Base-by-base conservation (phyloP, 2,797 vertebrate genomes). In the Lagodon rhomboides region DNA sequence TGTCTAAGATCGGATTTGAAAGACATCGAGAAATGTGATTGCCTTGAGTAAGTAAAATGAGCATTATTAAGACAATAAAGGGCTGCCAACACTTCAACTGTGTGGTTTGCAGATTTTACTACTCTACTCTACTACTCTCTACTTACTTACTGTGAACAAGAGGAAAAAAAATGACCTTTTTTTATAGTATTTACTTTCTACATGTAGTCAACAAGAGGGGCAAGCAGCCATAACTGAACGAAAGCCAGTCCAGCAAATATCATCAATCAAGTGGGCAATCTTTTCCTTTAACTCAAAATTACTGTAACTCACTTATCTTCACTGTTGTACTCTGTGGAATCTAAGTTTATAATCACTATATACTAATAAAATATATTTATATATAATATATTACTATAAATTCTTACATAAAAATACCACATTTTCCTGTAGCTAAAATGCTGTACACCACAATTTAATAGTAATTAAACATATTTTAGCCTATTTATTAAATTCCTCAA, bases 91-190 rank as follows among this genome's bases (percentile, higher is more conserved):
- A 23, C 55, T 38, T 70, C 1, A n/a, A n/a, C 34, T 59, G 70
- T 73, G 64, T 43, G 49, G 44, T 66, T 46, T 65, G 23, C 27
- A 30, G 20, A 69, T 61, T n/a, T 59, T 62, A 34, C n/a, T n/a
- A n/a, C n/a, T n/a, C n/a, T n/a, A n/a, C n/a, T n/a, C n/a, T n/a
- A n/a, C n/a, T n/a, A n/a, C n/a, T n/a, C n/a, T n/a, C n/a, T 53
- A 4, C 34, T 56, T 23, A 43, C 17, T 76, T 11, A 55, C 4
- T 64, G 56, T 66, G 50, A 78, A 47, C 34, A 53, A 12, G 5
- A 70, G 8, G 44, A 44, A 60, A 50, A 58, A 17, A 4, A 5
- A 41, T 25, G 3, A 22, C 38, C 5, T 34, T 18, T 53, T 64
- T 38, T 27, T 8, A 70, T 76, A 34, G 49, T 71, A 22, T 13